Conservation (phyloP, 2,113 vertebrate species). For the Kryptolebias marmoratus region DNA sequence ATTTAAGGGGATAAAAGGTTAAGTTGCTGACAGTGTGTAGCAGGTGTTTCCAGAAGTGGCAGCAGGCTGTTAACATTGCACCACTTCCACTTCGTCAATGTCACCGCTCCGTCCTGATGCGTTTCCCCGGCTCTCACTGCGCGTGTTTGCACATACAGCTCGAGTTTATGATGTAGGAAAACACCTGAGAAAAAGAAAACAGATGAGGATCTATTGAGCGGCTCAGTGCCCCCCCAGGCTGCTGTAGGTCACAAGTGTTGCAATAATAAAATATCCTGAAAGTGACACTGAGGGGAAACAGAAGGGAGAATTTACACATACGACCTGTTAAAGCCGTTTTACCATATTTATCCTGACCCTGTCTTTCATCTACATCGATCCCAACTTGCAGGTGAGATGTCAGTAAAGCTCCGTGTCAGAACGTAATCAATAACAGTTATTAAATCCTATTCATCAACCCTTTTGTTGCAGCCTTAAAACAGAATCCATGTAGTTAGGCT, state of each 20-base stretch:
- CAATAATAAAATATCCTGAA: conserved; percentile 59
- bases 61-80: conserved; percentile 53
- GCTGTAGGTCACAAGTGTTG: conserved; percentile 46
- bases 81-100: conserved; percentile 72
- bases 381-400: conserved; percentile 7
- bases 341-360: conserved; percentile 2
- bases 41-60: conserved; percentile 70
- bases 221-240: conserved; percentile 13
- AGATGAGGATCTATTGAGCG: conserved; percentile 48
- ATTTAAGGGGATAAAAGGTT: conserved; percentile 61
- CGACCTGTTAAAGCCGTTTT: not conserved
- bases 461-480: conserved; percentile 21
- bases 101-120: conserved; percentile 48
- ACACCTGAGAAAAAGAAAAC: conserved; percentile 31
- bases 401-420: conserved; percentile 1
- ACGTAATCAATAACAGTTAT: conserved; percentile 36
- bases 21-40: conserved; percentile 71
- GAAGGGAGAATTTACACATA: too few species aligned
- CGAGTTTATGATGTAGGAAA: conserved; percentile 59
- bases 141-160: conserved; percentile 38
- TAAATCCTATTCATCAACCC: conserved; percentile 38
- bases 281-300: not conserved
- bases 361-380: conserved; percentile 15
- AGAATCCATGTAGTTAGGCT: conserved; percentile 31
- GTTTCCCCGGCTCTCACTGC: conserved; percentile 39